Evolutionary conservation across 2,797 vertebrate species (phyloP).

Genomic region (Hephaestus fuliginosus): DNA sequence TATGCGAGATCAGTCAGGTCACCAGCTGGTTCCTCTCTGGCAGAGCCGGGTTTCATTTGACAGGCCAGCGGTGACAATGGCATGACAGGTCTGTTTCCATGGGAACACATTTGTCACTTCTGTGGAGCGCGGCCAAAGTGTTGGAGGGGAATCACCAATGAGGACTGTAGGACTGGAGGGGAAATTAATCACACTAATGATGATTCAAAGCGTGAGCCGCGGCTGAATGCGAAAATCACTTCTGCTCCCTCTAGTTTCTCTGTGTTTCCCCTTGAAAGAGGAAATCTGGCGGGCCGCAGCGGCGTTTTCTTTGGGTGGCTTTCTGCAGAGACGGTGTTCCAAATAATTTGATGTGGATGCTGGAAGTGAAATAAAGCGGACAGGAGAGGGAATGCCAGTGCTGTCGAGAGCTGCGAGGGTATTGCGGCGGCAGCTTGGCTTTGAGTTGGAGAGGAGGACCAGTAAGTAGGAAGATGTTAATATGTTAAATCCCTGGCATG

Average conservation of each 20-base stretch:
- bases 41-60: constrained; percentile 74
- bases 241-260: constrained; percentile 30
- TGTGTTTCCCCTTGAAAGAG: constrained; percentile 39
- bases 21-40: constrained; percentile 80
- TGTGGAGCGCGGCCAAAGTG: constrained; percentile 59
- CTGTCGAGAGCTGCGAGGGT: constrained; percentile 54
- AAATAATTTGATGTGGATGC: constrained; percentile 52
- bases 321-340: constrained; percentile 51
- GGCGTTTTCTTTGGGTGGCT: constrained; percentile 40
- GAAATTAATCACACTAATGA: constrained; percentile 81
- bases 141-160: constrained; percentile 73
- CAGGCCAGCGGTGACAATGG: constrained; percentile 72
- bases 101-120: constrained; percentile 77
- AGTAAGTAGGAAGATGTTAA: constrained; percentile 54
- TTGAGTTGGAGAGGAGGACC: constrained; percentile 60
- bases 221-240: constrained; percentile 53
- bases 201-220: constrained; percentile 67
- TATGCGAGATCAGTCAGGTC: constrained; percentile 81
- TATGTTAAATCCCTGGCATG: constrained; percentile 57
- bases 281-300: constrained; percentile 42
- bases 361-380: constrained; percentile 55
- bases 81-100: constrained; percentile 83
- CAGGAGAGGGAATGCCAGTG: constrained; percentile 40
- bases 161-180: constrained; percentile 63
- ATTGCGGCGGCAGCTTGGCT: constrained; percentile 50